phyloP scores from a whole-genome alignment of 2,797 vertebrate species.

The Danio jaintianensis region DNA sequence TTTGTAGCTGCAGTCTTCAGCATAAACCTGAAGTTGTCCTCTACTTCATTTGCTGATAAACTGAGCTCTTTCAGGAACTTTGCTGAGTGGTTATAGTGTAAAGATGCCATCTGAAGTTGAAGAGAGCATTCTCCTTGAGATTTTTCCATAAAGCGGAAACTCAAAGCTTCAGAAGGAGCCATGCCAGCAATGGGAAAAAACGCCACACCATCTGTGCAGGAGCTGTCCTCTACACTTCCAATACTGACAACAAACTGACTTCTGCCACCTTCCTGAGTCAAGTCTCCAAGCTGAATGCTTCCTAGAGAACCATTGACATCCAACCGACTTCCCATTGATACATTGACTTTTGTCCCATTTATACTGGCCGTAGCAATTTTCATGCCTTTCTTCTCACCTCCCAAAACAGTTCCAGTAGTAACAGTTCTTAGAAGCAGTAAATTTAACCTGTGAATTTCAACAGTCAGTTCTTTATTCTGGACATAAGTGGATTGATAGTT shows the following conservation, averaged over 20 bases:
- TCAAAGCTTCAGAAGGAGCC: constrained; percentile 86
- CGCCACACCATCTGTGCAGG: constrained; percentile 71
- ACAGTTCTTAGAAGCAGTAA: constrained; percentile 92
- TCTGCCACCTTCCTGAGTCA: constrained; percentile 88
- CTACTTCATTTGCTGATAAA: constrained; percentile 94
- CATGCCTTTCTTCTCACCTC: constrained; percentile 88
- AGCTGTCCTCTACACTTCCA: constrained; percentile 82
- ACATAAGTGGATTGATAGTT: constrained; percentile 88
- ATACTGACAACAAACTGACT: constrained; percentile 97
- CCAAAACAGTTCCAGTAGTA: constrained; percentile 74
- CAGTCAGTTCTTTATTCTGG: constrained; percentile 92
- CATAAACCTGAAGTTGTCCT: constrained; percentile 94
- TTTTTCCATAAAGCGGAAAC: constrained; percentile 87
- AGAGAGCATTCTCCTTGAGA: constrained; percentile 90
- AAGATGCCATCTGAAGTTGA: constrained; percentile 92
- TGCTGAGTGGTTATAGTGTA: constrained; percentile 97
- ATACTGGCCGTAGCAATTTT: constrained; percentile 99
- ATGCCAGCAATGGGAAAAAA: constrained; percentile 72
- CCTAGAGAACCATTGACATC: constrained; percentile 93
- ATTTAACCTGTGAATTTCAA: constrained; percentile 96
- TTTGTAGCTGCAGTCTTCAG: constrained; percentile 92
- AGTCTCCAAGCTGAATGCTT: constrained; percentile 91
- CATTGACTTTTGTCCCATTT: constrained; percentile 92
- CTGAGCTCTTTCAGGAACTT: constrained; percentile 94
- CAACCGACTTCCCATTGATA: constrained; percentile 88